Evolutionary conservation across 2,113 vertebrate genomes (phyloP).

Genomic region (Eidolon helvum): DNA sequence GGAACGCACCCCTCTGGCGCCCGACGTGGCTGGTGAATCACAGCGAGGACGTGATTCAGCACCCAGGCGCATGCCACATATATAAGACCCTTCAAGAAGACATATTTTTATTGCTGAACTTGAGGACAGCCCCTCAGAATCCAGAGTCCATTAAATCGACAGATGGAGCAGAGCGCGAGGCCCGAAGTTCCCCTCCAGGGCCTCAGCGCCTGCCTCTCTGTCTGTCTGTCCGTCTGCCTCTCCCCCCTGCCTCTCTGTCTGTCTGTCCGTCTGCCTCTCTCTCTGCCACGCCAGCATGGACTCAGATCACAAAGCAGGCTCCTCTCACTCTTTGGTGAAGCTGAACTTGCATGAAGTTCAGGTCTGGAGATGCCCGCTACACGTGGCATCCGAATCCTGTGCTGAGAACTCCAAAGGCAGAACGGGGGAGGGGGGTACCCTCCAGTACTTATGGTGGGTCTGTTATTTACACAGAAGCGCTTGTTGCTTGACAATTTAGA

Average conservation of each 20-base stretch:
- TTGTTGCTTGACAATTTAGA: slow-evolving; percentile 77
- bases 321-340: not conserved
- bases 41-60: slow-evolving; percentile 51
- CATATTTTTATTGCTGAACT: slow-evolving; percentile 71
- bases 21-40: slow-evolving; percentile 53
- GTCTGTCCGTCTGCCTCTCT: not conserved
- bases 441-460: not conserved
- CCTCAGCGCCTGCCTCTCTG: rapidly evolving
- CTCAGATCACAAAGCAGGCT: not conserved
- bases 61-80: slow-evolving; percentile 30
- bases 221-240: not conserved
- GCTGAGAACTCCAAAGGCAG: not conserved
- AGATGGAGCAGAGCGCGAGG: not conserved
- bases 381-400: rapidly evolving
- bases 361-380: not conserved
- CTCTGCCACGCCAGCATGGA: rapidly evolving
- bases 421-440: not conserved
- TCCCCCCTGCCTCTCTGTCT: not conserved
- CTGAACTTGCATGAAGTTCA: not conserved
- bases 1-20: not conserved
- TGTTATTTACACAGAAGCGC: slow-evolving; percentile 77
- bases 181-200: slow-evolving; percentile 51
- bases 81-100: slow-evolving; percentile 73
- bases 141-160: slow-evolving; percentile 46
- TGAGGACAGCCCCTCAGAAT: slow-evolving; percentile 64